Evolutionary conservation across 2,113 vertebrate species (phyloP).

Genomic region (Hipposideros armiger): DNA sequence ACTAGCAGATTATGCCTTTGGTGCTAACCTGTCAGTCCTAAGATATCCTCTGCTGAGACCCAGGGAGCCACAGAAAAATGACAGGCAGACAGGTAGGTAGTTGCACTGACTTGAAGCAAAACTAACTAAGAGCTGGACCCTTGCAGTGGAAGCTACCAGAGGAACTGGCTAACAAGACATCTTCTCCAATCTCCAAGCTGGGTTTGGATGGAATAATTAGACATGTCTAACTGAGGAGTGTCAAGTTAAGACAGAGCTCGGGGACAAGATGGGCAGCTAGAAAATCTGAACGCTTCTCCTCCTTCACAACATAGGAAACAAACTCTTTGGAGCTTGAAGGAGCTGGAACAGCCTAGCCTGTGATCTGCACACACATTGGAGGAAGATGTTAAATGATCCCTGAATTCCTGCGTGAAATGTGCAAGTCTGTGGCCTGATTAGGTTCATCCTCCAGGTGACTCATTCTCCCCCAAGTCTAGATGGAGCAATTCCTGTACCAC

Average conservation of each 20-base stretch:
- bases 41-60: background rate
- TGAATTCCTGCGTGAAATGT: background rate
- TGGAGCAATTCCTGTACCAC: no score
- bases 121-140: constrained; percentile 40
- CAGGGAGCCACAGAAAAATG: background rate
- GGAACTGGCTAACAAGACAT: background rate
- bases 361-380: background rate
- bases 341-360: background rate
- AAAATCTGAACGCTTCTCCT: background rate
- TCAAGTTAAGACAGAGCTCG: background rate
- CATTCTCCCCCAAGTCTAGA: background rate
- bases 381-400: background rate
- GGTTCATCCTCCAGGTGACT: background rate
- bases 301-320: background rate
- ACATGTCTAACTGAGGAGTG: background rate
- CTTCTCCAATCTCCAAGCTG: background rate
- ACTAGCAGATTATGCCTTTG: constrained; percentile 29
- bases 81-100: constrained; percentile 54
- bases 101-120: background rate
- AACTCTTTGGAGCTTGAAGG: background rate
- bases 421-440: background rate
- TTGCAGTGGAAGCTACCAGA: background rate
- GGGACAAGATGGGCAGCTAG: background rate
- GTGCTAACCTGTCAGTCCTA: constrained; percentile 59
- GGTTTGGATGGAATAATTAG: background rate